phyloP scores from a whole-genome alignment of 2,888 invertebrate species.

The Agrypnus murinus region DNA sequence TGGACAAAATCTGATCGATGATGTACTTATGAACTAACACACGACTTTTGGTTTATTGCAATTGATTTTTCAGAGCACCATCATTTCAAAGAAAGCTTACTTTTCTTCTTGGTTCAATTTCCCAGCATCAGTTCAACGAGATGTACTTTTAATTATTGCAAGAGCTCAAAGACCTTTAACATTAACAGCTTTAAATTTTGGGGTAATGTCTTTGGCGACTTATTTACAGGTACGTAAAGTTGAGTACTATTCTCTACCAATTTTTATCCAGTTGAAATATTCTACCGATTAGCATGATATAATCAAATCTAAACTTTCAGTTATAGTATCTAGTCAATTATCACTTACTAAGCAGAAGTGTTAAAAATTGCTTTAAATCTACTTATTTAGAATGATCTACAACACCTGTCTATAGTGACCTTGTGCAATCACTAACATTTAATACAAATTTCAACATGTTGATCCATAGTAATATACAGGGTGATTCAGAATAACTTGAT shows the following conservation, averaged over 20 bases:
- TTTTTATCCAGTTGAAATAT: conserved; percentile 5
- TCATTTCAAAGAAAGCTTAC: conserved; percentile 55
- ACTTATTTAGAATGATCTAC: no score
- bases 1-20: conserved; percentile 62
- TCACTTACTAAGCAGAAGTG: no score
- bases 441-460: no score
- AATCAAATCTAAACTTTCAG: no score
- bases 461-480: no score
- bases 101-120: conserved; percentile 56
- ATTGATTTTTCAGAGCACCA: conserved; percentile 55
- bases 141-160: conserved; percentile 58
- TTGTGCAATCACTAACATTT: no score
- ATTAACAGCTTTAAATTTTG: conserved; percentile 58
- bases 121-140: conserved; percentile 53
- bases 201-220: conserved; percentile 56
- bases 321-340: no score
- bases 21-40: conserved; percentile 55
- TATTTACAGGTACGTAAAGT: conserved; percentile 48
- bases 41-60: no score
- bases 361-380: no score
- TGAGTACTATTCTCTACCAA: no score
- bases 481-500: no score
- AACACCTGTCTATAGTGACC: no score
- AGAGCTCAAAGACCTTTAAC: conserved; percentile 60
- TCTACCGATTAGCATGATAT: neutral